Percentiles rank a stretch among this genome's conserved stretches.
Evolutionary conservation across 1,140 invertebrate genomes (phyloP).

Genomic region (Theocolax elegans): DNA sequence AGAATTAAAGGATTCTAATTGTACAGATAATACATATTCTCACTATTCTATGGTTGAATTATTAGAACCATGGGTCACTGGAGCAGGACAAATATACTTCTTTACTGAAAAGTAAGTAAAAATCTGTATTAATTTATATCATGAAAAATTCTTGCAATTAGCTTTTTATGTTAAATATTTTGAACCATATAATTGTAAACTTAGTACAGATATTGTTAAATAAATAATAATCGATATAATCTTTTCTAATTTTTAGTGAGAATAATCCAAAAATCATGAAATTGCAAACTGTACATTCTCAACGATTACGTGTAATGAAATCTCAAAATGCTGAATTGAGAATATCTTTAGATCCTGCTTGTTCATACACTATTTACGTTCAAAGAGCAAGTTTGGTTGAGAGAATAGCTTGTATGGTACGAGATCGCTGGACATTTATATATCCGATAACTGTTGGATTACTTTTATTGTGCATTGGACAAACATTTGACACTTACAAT

Average conservation of each 20-base stretch:
- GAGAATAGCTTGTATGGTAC: conserved; percentile 53
- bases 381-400: conserved; percentile 53
- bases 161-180: no score
- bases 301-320: conserved; percentile 43
- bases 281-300: conserved; percentile 61
- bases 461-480: conserved; percentile 55
- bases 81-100: conserved; percentile 71
- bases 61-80: conserved; percentile 73
- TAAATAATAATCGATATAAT: no score
- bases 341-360: conserved; percentile 71
- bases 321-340: conserved; percentile 60
- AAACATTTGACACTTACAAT: conserved; percentile 51
- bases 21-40: conserved; percentile 56
- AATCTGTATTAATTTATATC: conserved; percentile 52
- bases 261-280: conserved; percentile 62
- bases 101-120: conserved; percentile 69
- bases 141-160: conserved; percentile 63
- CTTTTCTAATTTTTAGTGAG: conserved; percentile 58
- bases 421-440: conserved; percentile 60
- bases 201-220: no score
- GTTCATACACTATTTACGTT: conserved; percentile 68
- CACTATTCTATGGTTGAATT: conserved; percentile 73
- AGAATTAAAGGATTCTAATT: conserved; percentile 56
- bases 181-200: no score
- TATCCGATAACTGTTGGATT: conserved; percentile 58